Conservation (phyloP, 1,140 invertebrate species). For the Cherax destructor region DNA sequence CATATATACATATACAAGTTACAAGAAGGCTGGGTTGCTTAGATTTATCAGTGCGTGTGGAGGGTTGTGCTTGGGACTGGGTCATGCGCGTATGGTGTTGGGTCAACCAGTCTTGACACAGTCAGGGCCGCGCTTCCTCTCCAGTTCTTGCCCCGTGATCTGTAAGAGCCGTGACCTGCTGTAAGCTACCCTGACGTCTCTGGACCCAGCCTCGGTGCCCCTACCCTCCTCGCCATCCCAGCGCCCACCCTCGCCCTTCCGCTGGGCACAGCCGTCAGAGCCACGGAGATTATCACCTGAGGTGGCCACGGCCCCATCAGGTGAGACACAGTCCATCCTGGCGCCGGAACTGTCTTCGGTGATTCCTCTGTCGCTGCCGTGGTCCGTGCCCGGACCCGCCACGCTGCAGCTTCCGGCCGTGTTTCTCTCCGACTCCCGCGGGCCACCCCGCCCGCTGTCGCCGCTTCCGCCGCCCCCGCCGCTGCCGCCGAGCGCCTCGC, state of each 20-base stretch:
- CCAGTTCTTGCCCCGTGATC: conserved; percentile 2
- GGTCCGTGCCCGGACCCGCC: conserved; percentile 49
- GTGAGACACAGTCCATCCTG: conserved; percentile 37
- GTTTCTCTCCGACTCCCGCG: conserved; percentile 52
- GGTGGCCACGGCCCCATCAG: conserved; percentile 48
- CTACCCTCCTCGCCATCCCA: conserved; percentile 20
- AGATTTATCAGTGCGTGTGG: conserved; percentile 8
- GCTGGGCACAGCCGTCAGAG: conserved; percentile 18
- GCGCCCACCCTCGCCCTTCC: conserved; percentile 2
- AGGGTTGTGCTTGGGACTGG: conserved; percentile 12
- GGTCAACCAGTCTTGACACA: conserved; percentile 11
- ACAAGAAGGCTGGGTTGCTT: neutral
- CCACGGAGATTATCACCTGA: conserved; percentile 45
- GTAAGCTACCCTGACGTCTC: conserved; percentile 50
- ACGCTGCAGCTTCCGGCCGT: conserved; percentile 49
- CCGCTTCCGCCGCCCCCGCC: conserved; percentile 55
- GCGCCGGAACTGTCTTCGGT: conserved; percentile 55
- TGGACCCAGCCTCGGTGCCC: conserved; percentile 49
- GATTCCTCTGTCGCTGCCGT: conserved; percentile 50
- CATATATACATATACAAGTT: conserved; percentile 14
- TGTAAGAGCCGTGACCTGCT: conserved; percentile 1
- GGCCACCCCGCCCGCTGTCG: conserved; percentile 41
- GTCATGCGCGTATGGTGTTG: conserved; percentile 21
- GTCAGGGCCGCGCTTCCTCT: neutral
- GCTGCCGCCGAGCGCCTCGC: conserved; percentile 16